phyloP scores from a whole-genome alignment of 2,113 vertebrate genomes.

The Indri indri region DNA sequence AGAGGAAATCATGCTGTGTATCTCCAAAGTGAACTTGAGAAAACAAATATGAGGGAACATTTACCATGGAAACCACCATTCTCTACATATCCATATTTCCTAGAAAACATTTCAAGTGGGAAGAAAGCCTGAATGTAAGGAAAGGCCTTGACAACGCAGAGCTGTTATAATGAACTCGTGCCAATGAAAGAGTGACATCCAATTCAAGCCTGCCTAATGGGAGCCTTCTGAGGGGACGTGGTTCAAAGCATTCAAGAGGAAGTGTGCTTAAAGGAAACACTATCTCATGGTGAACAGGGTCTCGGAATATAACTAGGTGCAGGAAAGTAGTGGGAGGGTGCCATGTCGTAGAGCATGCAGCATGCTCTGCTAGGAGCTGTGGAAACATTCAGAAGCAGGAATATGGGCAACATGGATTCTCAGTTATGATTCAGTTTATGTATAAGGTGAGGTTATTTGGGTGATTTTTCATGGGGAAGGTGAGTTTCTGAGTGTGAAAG shows the following conservation, averaged over 20 bases:
- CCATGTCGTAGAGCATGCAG: not conserved
- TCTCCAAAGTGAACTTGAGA: constrained; percentile 52
- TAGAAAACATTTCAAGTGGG: constrained; percentile 47
- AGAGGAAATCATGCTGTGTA: constrained; percentile 67
- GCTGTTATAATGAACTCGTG: not conserved
- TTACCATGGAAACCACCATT: constrained; percentile 71
- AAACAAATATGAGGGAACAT: constrained; percentile 64
- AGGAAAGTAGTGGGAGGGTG: not conserved
- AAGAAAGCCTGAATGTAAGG: constrained; percentile 40
- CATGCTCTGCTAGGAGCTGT: not conserved
- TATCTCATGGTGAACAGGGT: not conserved
- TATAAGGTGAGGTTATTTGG: not conserved
- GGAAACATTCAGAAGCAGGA: constrained; percentile 18
- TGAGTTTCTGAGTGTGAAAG: constrained; percentile 9
- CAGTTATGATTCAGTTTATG: not conserved
- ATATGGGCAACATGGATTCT: not conserved
- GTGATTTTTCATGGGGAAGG: not conserved
- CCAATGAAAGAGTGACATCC: not conserved
- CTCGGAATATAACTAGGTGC: not conserved
- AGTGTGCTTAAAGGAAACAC: not conserved
- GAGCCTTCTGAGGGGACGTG: not conserved
- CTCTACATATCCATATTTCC: constrained; percentile 51
- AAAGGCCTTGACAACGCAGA: not conserved
- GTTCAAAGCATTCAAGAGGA: not conserved
- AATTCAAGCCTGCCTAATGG: not conserved